Evolutionary conservation across 1,140 invertebrate genomes (phyloP).

Genomic region (Uloborus diversus): DNA sequence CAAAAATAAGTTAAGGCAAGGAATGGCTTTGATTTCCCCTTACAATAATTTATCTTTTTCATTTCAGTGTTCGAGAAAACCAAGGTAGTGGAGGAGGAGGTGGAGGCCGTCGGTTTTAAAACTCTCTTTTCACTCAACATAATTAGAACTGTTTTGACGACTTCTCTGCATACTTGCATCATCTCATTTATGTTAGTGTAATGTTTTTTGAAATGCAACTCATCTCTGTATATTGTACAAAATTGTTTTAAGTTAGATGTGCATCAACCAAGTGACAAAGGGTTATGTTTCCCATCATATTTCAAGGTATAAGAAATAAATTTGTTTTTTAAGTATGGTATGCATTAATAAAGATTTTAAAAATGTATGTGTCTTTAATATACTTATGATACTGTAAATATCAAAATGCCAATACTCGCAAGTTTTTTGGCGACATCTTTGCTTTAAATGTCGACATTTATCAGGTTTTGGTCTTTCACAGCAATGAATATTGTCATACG

Average conservation of each 20-base stretch:
- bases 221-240: conserved; percentile 42
- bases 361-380: neutral
- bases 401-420: too few species aligned
- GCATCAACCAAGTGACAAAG: neutral
- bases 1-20: neutral
- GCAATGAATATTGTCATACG: too few species aligned
- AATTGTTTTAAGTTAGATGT: neutral
- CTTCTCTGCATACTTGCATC: conserved; percentile 5
- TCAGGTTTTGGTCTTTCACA: too few species aligned
- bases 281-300: neutral
- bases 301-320: neutral
- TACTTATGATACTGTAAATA: too few species aligned
- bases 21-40: neutral
- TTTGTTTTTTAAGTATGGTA: neutral
- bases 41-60: neutral
- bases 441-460: too few species aligned
- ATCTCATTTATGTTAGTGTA: conserved; percentile 36
- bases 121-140: neutral
- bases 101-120: conserved; percentile 29
- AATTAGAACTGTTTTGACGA: conserved; percentile 9
- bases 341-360: neutral
- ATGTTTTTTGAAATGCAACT: neutral
- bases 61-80: conserved; percentile 29
- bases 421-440: too few species aligned
- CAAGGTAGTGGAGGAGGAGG: conserved; percentile 32